Evolutionary conservation across 2,797 vertebrate genomes (phyloP).

Genomic region (Manis javanica): DNA sequence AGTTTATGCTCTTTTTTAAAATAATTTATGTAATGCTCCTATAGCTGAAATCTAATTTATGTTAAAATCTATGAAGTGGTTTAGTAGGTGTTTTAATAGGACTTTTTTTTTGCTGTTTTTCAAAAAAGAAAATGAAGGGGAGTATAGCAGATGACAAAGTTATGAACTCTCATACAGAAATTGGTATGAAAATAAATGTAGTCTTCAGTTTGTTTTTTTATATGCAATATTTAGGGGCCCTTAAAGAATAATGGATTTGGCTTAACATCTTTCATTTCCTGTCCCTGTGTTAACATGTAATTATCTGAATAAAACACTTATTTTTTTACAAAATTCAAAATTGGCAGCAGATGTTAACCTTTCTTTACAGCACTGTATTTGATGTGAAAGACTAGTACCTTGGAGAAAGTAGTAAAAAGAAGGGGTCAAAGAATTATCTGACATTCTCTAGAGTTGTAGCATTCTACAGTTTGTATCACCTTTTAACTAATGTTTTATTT

Average conservation of each 20-base stretch:
- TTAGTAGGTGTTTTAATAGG: conserved; percentile 42
- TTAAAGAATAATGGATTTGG: neutral
- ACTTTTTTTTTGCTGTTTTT: neutral
- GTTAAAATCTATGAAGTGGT: conserved; percentile 51
- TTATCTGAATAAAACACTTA: conserved; percentile 15
- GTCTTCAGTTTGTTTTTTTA: neutral
- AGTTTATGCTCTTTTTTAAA: conserved; percentile 64
- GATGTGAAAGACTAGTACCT: neutral
- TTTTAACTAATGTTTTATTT: neutral
- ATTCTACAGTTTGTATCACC: neutral
- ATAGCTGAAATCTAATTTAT: conserved; percentile 63
- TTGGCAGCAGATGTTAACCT: neutral
- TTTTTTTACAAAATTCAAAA: neutral
- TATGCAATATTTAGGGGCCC: neutral
- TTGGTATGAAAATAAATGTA: neutral
- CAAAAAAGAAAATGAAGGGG: neutral
- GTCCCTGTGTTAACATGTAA: neutral
- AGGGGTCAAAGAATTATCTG: neutral
- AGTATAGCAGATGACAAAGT: neutral
- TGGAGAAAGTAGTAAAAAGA: neutral
- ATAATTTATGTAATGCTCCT: conserved; percentile 61
- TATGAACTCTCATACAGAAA: neutral
- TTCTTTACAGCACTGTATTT: neutral
- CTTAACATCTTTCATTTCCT: neutral
- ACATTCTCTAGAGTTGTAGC: neutral